phyloP scores from a whole-genome alignment of 2,797 vertebrate genomes.

The Tokudaia tokunoshimensis region DNA sequence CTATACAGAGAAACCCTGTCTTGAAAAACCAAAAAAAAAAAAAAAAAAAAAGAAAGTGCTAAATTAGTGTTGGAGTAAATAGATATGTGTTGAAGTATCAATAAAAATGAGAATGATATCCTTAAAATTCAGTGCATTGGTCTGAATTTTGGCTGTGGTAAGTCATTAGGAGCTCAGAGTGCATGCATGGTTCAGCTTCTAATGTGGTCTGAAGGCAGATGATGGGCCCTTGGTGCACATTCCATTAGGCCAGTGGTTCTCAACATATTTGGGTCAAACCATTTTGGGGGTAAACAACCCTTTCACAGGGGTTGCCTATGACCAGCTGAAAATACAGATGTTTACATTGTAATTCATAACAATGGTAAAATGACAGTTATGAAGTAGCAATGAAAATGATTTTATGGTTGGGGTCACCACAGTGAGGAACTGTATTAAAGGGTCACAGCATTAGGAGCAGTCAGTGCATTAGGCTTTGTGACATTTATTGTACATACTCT shows the following conservation, averaged over 20 bases:
- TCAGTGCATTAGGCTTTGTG: background rate
- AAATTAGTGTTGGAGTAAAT: background rate
- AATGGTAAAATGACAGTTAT: background rate
- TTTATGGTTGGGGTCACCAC: background rate
- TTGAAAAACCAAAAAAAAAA: no score
- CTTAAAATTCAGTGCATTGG: background rate
- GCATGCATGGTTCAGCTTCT: fast-evolving
- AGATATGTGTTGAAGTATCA: background rate
- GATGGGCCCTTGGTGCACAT: background rate
- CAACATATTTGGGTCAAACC: background rate
- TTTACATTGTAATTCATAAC: background rate
- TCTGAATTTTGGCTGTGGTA: background rate
- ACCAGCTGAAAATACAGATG: background rate
- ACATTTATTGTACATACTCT: background rate
- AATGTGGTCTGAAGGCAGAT: background rate
- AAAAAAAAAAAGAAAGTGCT: background rate
- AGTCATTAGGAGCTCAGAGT: background rate
- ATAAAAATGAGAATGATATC: background rate
- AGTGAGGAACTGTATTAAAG: background rate
- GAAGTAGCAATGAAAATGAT: background rate
- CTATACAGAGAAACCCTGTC: no score
- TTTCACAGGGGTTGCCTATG: background rate
- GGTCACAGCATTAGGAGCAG: background rate
- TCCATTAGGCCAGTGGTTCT: background rate
- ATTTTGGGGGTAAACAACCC: background rate